Evolutionary conservation across 2,888 invertebrate species (phyloP), one percentile per base, ranked within the genome.

Genomic region (Chymomyza fuscimana): DNA sequence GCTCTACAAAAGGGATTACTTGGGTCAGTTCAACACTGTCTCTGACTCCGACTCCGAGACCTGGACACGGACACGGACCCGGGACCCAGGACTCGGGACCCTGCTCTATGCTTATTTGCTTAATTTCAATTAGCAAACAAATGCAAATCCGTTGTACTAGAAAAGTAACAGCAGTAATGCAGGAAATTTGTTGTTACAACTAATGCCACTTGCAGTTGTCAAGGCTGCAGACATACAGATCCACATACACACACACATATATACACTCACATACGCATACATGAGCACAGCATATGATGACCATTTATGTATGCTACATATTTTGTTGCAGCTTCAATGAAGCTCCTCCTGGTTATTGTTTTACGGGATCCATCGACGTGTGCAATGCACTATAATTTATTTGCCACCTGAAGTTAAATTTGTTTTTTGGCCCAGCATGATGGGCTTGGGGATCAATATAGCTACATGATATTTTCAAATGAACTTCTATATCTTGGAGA

Each of bases 1-100:
- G 79, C 75, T 83, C 90, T 91, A 91, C 90, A 90, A 89, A 91
- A 86, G 91, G 91, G 91, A 91, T 91, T 91, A 91, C 87, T 89
- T 85, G 87, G 90, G 90, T 90, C 88, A 80, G 69, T 63, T n/a
- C 12, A 25, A 58, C 36, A 54, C 6, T 15, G 25, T 32, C 59
- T 52, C 32, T 62, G 61, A 5, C 25, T 51, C 10, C 25, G 60
- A 7, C 6, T 12, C 29, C 19, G 12, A 32, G 40, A 22, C n/a
- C 32, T 46, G 16, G 15, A 9, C 10, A 25, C 59, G 16, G 15
- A 9, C 10, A 25, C 59, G 60, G 5, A 19, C 10, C 22, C n/a
- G 19, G 52, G 63, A 72, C 56, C 56, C 69, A 63, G 78, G 76
- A 78, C 77, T 3, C 72, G 69, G 59, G 65, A 81, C 63, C 72